phyloP scores from a whole-genome alignment of 2,797 vertebrate species.

The Sebastes itinus region DNA sequence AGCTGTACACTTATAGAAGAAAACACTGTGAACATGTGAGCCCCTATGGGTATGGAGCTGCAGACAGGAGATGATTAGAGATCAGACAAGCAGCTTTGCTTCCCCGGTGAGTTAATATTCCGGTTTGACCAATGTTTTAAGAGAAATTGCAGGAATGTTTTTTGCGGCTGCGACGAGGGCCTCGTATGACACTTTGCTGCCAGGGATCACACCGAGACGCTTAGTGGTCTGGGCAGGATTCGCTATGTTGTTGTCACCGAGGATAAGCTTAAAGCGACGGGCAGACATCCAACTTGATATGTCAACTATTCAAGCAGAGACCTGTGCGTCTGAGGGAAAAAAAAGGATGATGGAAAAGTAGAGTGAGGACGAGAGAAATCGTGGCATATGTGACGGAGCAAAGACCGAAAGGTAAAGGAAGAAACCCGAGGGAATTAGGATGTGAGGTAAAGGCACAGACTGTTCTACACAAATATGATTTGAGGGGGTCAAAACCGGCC shows the following conservation, averaged over 20 bases:
- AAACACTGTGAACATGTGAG: slow-evolving; percentile 2
- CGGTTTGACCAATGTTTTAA: slow-evolving; percentile 20
- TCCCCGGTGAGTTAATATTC: slow-evolving; percentile 10
- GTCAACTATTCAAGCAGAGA: slow-evolving; percentile 56
- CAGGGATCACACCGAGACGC: slow-evolving; percentile 43
- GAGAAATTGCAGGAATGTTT: slow-evolving; percentile 15
- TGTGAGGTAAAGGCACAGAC: not conserved
- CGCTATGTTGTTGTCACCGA: slow-evolving; percentile 50
- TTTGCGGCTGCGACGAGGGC: not conserved
- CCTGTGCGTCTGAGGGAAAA: not conserved
- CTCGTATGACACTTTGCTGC: slow-evolving; percentile 37
- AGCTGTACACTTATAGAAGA: slow-evolving; percentile 1
- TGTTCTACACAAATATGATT: not conserved
- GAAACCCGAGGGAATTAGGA: not conserved
- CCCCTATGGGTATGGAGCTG: not conserved
- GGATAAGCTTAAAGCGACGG: slow-evolving; percentile 39
- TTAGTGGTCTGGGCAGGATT: slow-evolving; percentile 43
- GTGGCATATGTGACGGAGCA: not conserved
- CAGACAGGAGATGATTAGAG: slow-evolving; percentile 28
- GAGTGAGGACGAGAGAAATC: not conserved
- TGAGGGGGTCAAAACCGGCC: not conserved
- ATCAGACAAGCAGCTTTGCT: not conserved
- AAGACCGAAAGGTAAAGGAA: not conserved
- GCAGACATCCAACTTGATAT: slow-evolving; percentile 50
- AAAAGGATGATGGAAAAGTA: slow-evolving; percentile 23